Percentiles rank a stretch among this genome's conserved stretches.
These are phyloP conservation scores for Trisateles emortualis DNA, from an alignment of 2,888 invertebrate genomes.

Conservation along the genomic window DNA sequence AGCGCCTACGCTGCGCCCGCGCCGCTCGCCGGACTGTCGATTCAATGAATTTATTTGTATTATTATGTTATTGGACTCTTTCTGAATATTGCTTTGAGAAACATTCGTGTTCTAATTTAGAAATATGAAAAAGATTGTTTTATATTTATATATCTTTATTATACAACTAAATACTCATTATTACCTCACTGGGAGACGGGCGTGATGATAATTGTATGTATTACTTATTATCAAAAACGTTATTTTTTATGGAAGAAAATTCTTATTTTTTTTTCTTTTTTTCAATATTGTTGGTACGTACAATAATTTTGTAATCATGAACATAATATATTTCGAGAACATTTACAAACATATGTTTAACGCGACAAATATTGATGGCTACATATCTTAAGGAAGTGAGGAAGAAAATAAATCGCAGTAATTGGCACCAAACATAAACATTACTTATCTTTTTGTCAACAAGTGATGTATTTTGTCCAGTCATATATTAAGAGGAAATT, in stretches of 20 bases:
- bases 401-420: conserved; percentile 35
- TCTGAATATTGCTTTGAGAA: conserved; percentile 22
- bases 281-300: too few relatives aligned
- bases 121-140: background rate
- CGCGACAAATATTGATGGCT: conserved; percentile 33
- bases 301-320: too few relatives aligned
- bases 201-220: too few relatives aligned
- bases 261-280: too few relatives aligned
- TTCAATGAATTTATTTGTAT: conserved; percentile 48
- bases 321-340: too few relatives aligned
- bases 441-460: conserved; percentile 40
- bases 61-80: conserved; percentile 42
- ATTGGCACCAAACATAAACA: conserved; percentile 35
- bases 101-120: background rate
- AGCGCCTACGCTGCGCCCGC: conserved; percentile 58
- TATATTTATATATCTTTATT: too few relatives aligned
- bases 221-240: too few relatives aligned
- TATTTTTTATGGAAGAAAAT: too few relatives aligned
- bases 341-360: too few relatives aligned
- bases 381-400: conserved; percentile 15
- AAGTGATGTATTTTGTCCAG: conserved; percentile 4
- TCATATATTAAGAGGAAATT: background rate
- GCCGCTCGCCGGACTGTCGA: conserved; percentile 49
- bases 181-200: too few relatives aligned
- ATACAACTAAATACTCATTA: too few relatives aligned